Evolutionary conservation across 1,140 invertebrate species (phyloP), one percentile per base, ranked within the genome.

Genomic region (Bombus haemorrhoidalis): DNA sequence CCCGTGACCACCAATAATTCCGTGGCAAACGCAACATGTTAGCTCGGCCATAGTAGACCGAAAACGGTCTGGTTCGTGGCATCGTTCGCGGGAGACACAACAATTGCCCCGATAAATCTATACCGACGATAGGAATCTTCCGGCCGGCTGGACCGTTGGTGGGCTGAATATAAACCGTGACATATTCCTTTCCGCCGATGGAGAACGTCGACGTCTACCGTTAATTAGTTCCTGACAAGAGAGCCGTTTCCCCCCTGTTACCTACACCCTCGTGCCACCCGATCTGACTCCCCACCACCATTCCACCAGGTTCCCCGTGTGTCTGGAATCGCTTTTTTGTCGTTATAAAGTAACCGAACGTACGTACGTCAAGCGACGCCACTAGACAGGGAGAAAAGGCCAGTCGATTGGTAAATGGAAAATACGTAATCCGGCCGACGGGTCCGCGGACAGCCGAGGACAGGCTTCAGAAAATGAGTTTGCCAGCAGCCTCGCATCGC

Each of bases 391-490:
- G 72, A 75, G 82, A 81, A 79, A 73, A 86, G 81, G 86, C 72
- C 87, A 78, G 88, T 91, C 91, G 91, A 92, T 92, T 87, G 91
- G 87, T 76, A 85, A 90, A 90, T 91, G 87, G 91, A 91, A 90
- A 91, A 90, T 90, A 90, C 91, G 88, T 90, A 91, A 90, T 92
- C 88, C 89, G 84, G 79, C 77, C 78, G 86, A 88, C 82, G 90
- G 79, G 59, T 82, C 79, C 89, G 90, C 89, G 90, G 90, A 91
- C 90, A 91, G 90, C 89, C 80, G 90, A 91, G 90, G 87, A 90
- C 90, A 91, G 90, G 89, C 72, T 85, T 91, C 84, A 87, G 91
- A 90, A 92, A 92, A 92, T 92, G 84, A 91, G 89, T 91, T 87
- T 91, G 86, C 89, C 77, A 47, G 77, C 62, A 57, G 78, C 81